A percentile compares a stretch with the other conserved stretches of the same genome.
Conservation (phyloP, 2,797 vertebrate genomes). For the Lagocephalus sceleratus region DNA sequence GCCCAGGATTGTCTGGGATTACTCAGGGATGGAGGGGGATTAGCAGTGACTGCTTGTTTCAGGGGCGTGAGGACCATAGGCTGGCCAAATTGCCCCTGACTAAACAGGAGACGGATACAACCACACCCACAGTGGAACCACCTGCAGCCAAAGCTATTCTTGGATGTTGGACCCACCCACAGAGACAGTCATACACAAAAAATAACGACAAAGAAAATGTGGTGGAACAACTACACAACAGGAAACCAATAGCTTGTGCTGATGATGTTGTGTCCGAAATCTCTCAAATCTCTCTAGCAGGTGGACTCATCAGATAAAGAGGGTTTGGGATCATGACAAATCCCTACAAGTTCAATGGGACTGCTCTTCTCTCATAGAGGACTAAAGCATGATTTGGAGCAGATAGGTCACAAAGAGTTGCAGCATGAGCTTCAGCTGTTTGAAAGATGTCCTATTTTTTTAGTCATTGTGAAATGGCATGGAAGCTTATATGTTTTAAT, state of each 20-base stretch:
- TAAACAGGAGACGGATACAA: conserved; percentile 57
- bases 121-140: conserved; percentile 63
- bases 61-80: conserved; percentile 71
- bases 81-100: conserved; percentile 75
- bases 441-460: conserved; percentile 55
- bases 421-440: conserved; percentile 50
- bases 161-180: conserved; percentile 13
- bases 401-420: conserved; percentile 66
- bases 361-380: conserved; percentile 61
- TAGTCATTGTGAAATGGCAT: conserved; percentile 26
- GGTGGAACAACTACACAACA: conserved; percentile 44
- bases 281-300: conserved; percentile 74
- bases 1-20: conserved; percentile 80
- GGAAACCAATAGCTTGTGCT: conserved; percentile 34
- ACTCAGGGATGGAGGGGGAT: conserved; percentile 76
- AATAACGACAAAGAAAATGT: conserved; percentile 47
- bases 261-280: conserved; percentile 62
- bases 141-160: conserved; percentile 61
- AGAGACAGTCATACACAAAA: conserved; percentile 22
- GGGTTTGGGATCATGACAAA: conserved; percentile 74
- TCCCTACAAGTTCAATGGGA: conserved; percentile 72
- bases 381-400: conserved; percentile 69
- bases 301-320: conserved; percentile 78
- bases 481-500: conserved; percentile 64
- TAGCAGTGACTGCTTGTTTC: conserved; percentile 79